phyloP scores from a whole-genome alignment of 2,888 invertebrate genomes.

The Caenorhabditis sp. region DNA sequence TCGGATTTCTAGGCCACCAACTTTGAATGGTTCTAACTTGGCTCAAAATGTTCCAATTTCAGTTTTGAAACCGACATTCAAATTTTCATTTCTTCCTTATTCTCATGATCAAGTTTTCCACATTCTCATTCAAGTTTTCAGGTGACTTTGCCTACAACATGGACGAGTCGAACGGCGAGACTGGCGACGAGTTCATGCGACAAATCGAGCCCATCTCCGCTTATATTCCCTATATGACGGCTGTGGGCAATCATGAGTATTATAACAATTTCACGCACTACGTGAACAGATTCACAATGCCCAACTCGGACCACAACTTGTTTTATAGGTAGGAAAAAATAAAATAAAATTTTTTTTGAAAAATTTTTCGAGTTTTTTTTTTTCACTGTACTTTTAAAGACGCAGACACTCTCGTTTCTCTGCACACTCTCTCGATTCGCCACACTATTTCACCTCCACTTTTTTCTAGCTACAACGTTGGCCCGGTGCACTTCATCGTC shows the following conservation, averaged over 20 bases:
- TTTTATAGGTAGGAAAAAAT: conserved; percentile 79
- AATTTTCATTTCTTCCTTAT: background rate
- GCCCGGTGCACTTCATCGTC: conserved; percentile 93
- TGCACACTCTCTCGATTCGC: background rate
- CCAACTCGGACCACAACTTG: conserved; percentile 84
- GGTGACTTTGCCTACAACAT: conserved; percentile 97
- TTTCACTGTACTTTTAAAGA: background rate
- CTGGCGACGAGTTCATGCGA: conserved; percentile 95
- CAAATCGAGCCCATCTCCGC: conserved; percentile 92
- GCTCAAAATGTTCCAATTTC: too few relatives aligned
- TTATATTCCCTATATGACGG: conserved; percentile 91
- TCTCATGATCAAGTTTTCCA: too few relatives aligned
- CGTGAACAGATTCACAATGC: conserved; percentile 93
- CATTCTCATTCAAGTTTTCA: too few relatives aligned
- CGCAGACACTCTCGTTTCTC: background rate
- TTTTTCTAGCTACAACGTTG: conserved; percentile 89
- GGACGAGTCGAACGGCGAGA: conserved; percentile 89
- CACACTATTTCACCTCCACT: too few relatives aligned
- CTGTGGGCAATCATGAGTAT: conserved; percentile 87
- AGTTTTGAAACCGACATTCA: background rate
- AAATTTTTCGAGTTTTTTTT: too few relatives aligned
- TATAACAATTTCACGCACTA: conserved; percentile 90
- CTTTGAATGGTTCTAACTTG: too few relatives aligned
- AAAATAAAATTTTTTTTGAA: background rate
- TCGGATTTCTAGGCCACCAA: too few relatives aligned